These are phyloP conservation scores for Achatina immaculata DNA, from an alignment of 1,140 invertebrate species.

Conservation along the genomic window DNA sequence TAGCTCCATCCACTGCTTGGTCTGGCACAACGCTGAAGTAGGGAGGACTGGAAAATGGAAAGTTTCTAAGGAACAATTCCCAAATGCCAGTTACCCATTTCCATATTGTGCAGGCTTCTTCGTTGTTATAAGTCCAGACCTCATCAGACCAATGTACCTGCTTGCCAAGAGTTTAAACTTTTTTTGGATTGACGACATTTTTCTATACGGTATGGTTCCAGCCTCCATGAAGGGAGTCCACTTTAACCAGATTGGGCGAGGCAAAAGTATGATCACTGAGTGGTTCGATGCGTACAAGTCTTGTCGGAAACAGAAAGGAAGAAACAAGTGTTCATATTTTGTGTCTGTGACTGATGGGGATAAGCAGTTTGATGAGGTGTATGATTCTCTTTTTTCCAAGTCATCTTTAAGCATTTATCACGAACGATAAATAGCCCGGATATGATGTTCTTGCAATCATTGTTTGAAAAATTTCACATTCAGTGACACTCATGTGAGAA, in stretches of 20 bases:
- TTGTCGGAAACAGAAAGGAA: not conserved
- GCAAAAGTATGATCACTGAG: not conserved
- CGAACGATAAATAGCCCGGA: too few relatives aligned
- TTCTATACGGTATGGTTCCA: conserved; percentile 68
- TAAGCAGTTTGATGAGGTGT: not conserved
- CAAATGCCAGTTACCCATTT: conserved; percentile 40
- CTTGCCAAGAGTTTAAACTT: conserved; percentile 56
- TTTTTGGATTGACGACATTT: conserved; percentile 71
- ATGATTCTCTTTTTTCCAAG: too few relatives aligned
- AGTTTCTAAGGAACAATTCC: conserved; percentile 28
- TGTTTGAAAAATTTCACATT: too few relatives aligned
- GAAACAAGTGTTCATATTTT: not conserved
- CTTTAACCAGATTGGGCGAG: not conserved
- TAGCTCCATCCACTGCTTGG: conserved; percentile 33
- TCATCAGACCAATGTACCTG: conserved; percentile 64
- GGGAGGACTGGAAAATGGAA: conserved; percentile 27
- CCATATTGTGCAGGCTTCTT: conserved; percentile 70
- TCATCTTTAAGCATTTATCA: too few relatives aligned
- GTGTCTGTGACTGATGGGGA: not conserved
- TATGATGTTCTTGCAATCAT: too few relatives aligned
- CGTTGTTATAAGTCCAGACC: conserved; percentile 66
- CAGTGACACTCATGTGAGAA: too few relatives aligned
- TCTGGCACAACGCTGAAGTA: conserved; percentile 41
- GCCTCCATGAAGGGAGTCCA: not conserved
- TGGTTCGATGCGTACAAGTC: not conserved